These are phyloP conservation scores for Brenthis daphne DNA, from an alignment of 2,888 invertebrate genomes.

Conservation along the genomic window DNA sequence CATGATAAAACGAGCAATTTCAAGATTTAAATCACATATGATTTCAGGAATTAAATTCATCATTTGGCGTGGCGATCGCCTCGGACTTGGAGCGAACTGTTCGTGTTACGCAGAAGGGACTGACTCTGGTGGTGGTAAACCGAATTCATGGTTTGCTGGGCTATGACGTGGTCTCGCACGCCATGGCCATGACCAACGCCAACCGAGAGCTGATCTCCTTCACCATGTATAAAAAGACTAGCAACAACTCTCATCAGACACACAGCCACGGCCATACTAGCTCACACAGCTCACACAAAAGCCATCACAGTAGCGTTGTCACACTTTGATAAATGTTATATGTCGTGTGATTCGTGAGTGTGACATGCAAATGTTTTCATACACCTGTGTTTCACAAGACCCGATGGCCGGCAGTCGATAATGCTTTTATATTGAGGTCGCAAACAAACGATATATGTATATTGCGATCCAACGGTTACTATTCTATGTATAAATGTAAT, in stretches of 20 bases:
- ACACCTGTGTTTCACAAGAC: slow-evolving; percentile 3
- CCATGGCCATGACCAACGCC: slow-evolving; percentile 78
- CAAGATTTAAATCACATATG: too few species aligned
- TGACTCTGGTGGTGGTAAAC: slow-evolving; percentile 74
- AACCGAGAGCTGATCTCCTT: slow-evolving; percentile 76
- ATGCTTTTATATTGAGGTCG: slow-evolving; percentile 8
- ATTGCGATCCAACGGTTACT: slow-evolving; percentile 24
- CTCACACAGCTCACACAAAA: slow-evolving; percentile 52
- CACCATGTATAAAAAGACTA: slow-evolving; percentile 75
- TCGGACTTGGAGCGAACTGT: slow-evolving; percentile 67
- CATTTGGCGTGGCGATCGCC: slow-evolving; percentile 64
- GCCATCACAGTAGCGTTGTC: slow-evolving; percentile 61
- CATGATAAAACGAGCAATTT: too few species aligned
- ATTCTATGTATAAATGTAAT: slow-evolving; percentile 32
- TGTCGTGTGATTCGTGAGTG: slow-evolving; percentile 11
- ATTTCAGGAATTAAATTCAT: slow-evolving; percentile 71
- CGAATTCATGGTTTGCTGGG: slow-evolving; percentile 73
- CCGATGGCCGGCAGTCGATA: slow-evolving; percentile 6
- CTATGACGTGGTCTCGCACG: slow-evolving; percentile 76
- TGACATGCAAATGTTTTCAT: slow-evolving; percentile 12
- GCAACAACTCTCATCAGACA: slow-evolving; percentile 51
- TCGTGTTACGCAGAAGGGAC: slow-evolving; percentile 67
- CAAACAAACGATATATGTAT: slow-evolving; percentile 4
- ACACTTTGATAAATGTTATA: slow-evolving; percentile 53
- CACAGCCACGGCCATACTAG: slow-evolving; percentile 48